Evolutionary conservation across 2,888 invertebrate genomes (phyloP).

Genomic region (Escarpia spicata): DNA sequence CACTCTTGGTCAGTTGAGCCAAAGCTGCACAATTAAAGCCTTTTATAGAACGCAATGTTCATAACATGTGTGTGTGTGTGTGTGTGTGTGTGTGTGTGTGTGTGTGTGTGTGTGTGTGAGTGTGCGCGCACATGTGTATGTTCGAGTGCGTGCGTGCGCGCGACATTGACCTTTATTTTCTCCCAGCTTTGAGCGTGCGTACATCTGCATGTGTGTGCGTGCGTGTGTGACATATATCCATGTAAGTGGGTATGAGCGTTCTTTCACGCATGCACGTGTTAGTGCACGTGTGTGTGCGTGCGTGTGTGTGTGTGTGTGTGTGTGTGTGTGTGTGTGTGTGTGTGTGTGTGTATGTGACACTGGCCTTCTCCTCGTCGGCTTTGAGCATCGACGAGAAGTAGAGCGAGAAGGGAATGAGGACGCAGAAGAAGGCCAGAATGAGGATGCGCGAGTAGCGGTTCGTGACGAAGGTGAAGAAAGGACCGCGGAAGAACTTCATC

Average conservation of each 20-base stretch:
- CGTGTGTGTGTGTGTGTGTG: conserved; percentile 5
- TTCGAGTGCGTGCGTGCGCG: no score
- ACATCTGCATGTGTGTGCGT: no score
- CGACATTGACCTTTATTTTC: no score
- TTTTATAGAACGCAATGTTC: no score
- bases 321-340: background rate
- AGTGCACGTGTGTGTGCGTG: background rate
- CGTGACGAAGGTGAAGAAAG: conserved; percentile 50
- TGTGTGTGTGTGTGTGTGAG: background rate
- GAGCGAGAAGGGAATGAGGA: conserved; percentile 46
- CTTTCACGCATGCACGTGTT: background rate
- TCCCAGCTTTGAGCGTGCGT: background rate
- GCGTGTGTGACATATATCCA: no score
- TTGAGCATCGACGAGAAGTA: conserved; percentile 48
- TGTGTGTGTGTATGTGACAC: background rate
- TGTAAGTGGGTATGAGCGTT: background rate
- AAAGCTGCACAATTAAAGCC: no score
- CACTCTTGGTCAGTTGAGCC: no score
- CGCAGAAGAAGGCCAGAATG: conserved; percentile 30
- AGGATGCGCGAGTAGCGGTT: conserved; percentile 35
- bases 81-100: background rate
- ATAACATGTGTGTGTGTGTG: no score
- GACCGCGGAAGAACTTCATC: conserved; percentile 42
- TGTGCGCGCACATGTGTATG: background rate
- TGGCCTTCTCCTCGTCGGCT: conserved; percentile 55